These are phyloP conservation scores for Micromussa lordhowensis DNA, from an alignment of 92 coral and sea anemone species.

Conservation along the genomic window DNA sequence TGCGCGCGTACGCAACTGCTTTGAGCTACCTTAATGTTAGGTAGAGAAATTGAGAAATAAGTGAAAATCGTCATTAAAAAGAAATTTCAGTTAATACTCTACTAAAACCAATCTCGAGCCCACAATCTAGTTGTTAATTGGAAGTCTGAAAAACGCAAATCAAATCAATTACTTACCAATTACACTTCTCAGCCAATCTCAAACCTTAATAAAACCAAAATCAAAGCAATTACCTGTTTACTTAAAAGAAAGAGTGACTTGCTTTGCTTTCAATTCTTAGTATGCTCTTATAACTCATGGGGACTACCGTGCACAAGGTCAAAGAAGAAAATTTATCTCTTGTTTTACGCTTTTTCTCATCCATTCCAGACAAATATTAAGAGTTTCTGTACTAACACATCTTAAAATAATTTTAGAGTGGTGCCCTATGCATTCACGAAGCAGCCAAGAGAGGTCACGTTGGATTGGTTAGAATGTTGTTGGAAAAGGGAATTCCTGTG, in stretches of 20 bases:
- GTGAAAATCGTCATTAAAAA: too few relatives aligned
- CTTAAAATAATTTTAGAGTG: constrained; percentile 67
- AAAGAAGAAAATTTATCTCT: not conserved
- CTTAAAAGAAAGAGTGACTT: not conserved
- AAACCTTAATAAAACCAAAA: too few relatives aligned
- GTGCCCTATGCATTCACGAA: constrained; percentile 85
- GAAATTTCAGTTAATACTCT: too few relatives aligned
- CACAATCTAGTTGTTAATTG: too few relatives aligned
- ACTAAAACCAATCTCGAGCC: too few relatives aligned
- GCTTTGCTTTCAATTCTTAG: not conserved
- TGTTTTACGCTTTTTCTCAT: not conserved
- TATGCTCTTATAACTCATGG: not conserved
- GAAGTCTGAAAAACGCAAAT: too few relatives aligned
- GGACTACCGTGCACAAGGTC: not conserved
- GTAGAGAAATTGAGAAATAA: too few relatives aligned
- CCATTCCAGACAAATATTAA: not conserved
- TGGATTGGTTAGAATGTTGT: constrained; percentile 78
- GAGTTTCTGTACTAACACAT: not conserved
- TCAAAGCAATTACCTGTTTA: too few relatives aligned
- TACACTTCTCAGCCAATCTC: too few relatives aligned
- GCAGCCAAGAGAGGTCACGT: constrained; percentile 93
- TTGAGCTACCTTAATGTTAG: too few relatives aligned
- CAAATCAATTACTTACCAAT: too few relatives aligned
- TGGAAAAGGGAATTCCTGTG: constrained; percentile 92
- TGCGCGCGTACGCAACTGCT: too few relatives aligned